Base-by-base conservation (phyloP, 1,140 invertebrate genomes). In the Holcopasites calliopsidis region DNA sequence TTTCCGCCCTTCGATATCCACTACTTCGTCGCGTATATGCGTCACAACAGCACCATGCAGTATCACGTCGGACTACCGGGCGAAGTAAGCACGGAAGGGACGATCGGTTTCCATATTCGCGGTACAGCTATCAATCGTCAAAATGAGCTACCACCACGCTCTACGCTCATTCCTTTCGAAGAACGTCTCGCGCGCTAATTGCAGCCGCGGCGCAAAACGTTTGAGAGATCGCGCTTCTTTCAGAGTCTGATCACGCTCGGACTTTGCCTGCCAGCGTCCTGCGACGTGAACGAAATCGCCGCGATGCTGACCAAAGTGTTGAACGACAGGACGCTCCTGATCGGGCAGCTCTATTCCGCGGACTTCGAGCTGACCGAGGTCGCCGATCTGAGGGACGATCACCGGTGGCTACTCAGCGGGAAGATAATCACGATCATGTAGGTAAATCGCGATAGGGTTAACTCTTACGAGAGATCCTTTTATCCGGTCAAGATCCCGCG, bases 41-140 rank as follows among this genome's bases (percentile, higher is more conserved):
- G 75, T 1, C 92, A 93, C 49, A 92, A 92, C 61, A 89, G 88
- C 68, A 92, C 90, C 6, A 8, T 89, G 11, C 92, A 92, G 49
- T 87, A 89, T 35, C 92, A 92, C n/a, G 47, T 88, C 0, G 70
- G 80, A 35, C 7, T 90, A 3, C 80, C 72, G 1, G 82, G 89
- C 1, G 91, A 92, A 82, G 92, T 90, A 83, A 90, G 87, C 81
- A 31, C n/a, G n/a, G n/a, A n/a, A n/a, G n/a, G 44, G 2, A 16
- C 13, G 18, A 68, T 35, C 6, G 21, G 35, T 23, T n/a, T 55
- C 13, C 21, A 13, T n/a, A 35, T 21, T 54, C 5, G 0, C n/a
- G 23, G 18, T 2, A 4, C 7, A 54, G 6, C n/a, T 49, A n/a
- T 40, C 31, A 35, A 68, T 42, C 2, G 4, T 13, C 7, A 2